A percentile compares a stretch with the other conserved stretches of the same genome.
phyloP scores from a whole-genome alignment of 2,113 vertebrate species.

The Stigmatopora argus region DNA sequence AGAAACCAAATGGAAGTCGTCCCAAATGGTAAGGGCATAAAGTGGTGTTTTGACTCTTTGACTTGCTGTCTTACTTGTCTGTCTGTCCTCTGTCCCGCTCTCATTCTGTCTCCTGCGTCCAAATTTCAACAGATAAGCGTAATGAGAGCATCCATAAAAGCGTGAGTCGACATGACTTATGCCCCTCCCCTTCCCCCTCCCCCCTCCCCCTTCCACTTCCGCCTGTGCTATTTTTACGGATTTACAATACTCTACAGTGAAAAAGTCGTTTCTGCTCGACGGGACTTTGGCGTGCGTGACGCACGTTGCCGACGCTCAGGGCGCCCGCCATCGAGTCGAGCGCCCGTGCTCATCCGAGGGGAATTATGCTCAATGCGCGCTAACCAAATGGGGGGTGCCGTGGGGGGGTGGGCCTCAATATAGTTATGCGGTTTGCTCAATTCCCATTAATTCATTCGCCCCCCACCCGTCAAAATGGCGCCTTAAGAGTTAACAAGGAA shows the following conservation, averaged over 20 bases:
- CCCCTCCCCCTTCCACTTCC: neutral
- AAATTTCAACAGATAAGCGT: slow-evolving; percentile 7
- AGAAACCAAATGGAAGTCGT: too few species aligned
- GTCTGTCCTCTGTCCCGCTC: neutral
- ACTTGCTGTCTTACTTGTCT: too few species aligned
- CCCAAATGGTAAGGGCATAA: too few species aligned
- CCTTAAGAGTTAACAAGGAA: too few species aligned
- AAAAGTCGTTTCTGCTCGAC: slow-evolving; percentile 49
- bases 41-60: too few species aligned
- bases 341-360: slow-evolving; percentile 57
- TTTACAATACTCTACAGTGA: slow-evolving; percentile 60
- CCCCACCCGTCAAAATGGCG: too few species aligned
- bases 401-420: too few species aligned
- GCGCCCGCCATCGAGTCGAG: slow-evolving; percentile 59
- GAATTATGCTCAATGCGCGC: slow-evolving; percentile 52
- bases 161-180: slow-evolving; percentile 18
- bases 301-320: slow-evolving; percentile 46
- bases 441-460: too few species aligned
- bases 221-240: slow-evolving; percentile 51
- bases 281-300: slow-evolving; percentile 50
- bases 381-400: too few species aligned
- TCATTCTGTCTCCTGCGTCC: slow-evolving; percentile 15
- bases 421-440: too few species aligned
- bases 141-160: slow-evolving; percentile 20
- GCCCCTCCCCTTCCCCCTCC: neutral